Conservation (phyloP, 2,113 vertebrate species). For the rabbit (Oryctolagus cuniculus) region mOryCun1.1 NC_091433.1:6092501-6093000, state of each 20-base stretch:
- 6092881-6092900: neutral
- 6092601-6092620: too few species aligned
- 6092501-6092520: too few species aligned
- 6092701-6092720: neutral
- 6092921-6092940: neutral
- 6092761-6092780: neutral
- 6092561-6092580: too few species aligned
- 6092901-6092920: neutral
- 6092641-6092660: neutral
- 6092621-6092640: too few species aligned
- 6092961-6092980: neutral
- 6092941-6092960: neutral
- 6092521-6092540: too few species aligned
- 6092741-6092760: neutral
- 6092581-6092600: too few species aligned
- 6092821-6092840: neutral
- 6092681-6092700: neutral
- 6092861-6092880: neutral
- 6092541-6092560: too few species aligned
- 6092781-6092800: neutral
- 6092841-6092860: neutral
- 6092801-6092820: neutral
- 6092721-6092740: neutral
- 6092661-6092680: accelerated
- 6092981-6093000: neutral